These are phyloP conservation scores for Cremastobaeus sp. DNA, from an alignment of 2,888 invertebrate genomes.

Conservation along the genomic window DNA sequence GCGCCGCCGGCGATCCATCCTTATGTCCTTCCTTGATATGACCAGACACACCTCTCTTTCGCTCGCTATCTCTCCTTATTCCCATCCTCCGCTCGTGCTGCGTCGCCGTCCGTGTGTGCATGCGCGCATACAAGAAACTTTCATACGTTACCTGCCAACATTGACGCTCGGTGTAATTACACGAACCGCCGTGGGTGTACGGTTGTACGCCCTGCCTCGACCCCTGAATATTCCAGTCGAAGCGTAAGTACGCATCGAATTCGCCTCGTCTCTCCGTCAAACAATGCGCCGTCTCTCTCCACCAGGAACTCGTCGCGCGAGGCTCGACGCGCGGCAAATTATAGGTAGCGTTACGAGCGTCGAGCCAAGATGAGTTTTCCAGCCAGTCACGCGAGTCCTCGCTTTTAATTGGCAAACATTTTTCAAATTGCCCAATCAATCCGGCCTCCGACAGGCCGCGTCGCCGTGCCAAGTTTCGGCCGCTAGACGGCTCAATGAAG, in stretches of 20 bases:
- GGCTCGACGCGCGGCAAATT: conserved; percentile 38
- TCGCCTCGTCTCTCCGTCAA: conserved; percentile 8
- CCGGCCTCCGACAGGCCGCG: conserved; percentile 4
- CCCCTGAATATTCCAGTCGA: conserved; percentile 55
- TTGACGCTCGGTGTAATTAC: conserved; percentile 72
- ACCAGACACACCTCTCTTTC: conserved; percentile 59
- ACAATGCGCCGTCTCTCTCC: conserved; percentile 6
- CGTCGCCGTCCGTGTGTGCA: conserved; percentile 44
- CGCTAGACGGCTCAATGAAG: conserved; percentile 18
- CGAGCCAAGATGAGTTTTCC: conserved; percentile 43
- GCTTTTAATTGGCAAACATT: conserved; percentile 53
- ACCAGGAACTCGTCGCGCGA: conserved; percentile 27
- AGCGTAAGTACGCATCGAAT: conserved; percentile 52
- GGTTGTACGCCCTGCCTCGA: conserved; percentile 64
- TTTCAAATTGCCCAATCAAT: conserved; percentile 56
- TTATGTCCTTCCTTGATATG: conserved; percentile 57
- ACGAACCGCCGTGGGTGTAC: conserved; percentile 67
- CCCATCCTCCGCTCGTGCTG: conserved; percentile 35
- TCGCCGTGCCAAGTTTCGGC: too few relatives aligned
- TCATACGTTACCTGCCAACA: conserved; percentile 69
- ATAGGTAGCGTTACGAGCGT: conserved; percentile 50
- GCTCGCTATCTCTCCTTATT: conserved; percentile 47
- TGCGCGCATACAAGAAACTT: conserved; percentile 62
- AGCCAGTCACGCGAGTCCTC: conserved; percentile 26
- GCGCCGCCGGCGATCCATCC: conserved; percentile 50